phyloP scores from a whole-genome alignment of 2,888 invertebrate genomes.

The Meghimatium bilineatum region DNA sequence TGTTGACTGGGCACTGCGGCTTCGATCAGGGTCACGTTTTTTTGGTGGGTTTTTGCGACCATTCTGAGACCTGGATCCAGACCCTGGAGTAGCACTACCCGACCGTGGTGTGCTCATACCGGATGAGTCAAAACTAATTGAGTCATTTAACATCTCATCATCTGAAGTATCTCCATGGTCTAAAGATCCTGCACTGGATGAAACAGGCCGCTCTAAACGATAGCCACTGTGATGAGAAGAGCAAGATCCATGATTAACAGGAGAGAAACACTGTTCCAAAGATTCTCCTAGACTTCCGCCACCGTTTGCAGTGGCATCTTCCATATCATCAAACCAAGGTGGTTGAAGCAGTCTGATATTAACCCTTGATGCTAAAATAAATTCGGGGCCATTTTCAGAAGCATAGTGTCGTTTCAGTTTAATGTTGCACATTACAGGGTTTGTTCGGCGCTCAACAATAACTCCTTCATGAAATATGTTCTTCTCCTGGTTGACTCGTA shows the following conservation, averaged over 20 bases:
- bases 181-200: slow-evolving; percentile 55
- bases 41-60: slow-evolving; percentile 67
- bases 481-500: slow-evolving; percentile 80
- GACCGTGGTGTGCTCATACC: slow-evolving; percentile 80
- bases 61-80: slow-evolving; percentile 61
- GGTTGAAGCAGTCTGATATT: slow-evolving; percentile 92
- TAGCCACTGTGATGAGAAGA: slow-evolving; percentile 21
- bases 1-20: slow-evolving; percentile 73
- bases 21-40: slow-evolving; percentile 70
- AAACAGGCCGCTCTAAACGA: slow-evolving; percentile 51
- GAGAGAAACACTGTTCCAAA: slow-evolving; percentile 41
- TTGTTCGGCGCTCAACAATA: slow-evolving; percentile 82
- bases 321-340: slow-evolving; percentile 97
- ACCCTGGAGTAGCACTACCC: slow-evolving; percentile 88
- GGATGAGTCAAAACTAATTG: slow-evolving; percentile 70
- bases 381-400: slow-evolving; percentile 44
- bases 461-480: slow-evolving; percentile 89
- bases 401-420: slow-evolving; percentile 6
- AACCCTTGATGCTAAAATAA: slow-evolving; percentile 88
- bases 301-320: slow-evolving; percentile 58
- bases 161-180: slow-evolving; percentile 68
- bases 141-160: slow-evolving; percentile 70
- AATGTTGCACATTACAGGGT: slow-evolving; percentile 81
- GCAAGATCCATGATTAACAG: slow-evolving; percentile 32
- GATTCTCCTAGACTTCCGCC: slow-evolving; percentile 51